phyloP scores from a whole-genome alignment of 2,888 invertebrate species.

The Agrotis exclamationis region DNA sequence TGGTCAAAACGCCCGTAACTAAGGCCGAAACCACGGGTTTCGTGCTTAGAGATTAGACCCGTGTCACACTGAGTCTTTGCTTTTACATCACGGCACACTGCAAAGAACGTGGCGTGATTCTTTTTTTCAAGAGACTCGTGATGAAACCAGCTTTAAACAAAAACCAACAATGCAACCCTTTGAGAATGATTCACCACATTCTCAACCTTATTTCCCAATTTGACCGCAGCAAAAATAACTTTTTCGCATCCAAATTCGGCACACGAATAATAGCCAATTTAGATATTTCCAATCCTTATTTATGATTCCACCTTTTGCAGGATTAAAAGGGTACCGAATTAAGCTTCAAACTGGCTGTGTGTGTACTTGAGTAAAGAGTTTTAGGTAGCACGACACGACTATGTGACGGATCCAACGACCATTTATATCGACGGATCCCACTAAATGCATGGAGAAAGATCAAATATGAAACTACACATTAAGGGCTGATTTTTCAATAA shows the following conservation, averaged over 20 bases:
- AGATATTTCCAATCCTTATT: slow-evolving; percentile 65
- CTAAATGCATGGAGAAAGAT: too few relatives aligned
- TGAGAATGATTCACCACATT: not conserved
- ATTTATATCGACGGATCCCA: not conserved
- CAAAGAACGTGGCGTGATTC: too few relatives aligned
- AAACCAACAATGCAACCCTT: not conserved
- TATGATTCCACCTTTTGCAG: slow-evolving; percentile 63
- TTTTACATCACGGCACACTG: too few relatives aligned
- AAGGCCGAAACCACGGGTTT: too few relatives aligned
- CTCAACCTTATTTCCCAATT: slow-evolving; percentile 27
- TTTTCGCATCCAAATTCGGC: slow-evolving; percentile 42
- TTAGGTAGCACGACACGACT: slow-evolving; percentile 47
- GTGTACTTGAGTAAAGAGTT: slow-evolving; percentile 26
- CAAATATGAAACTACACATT: too few relatives aligned
- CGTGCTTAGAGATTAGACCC: too few relatives aligned
- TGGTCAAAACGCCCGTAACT: too few relatives aligned
- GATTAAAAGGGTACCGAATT: slow-evolving; percentile 66
- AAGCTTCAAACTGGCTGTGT: slow-evolving; percentile 41
- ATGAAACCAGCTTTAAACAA: too few relatives aligned
- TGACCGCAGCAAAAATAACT: slow-evolving; percentile 42
- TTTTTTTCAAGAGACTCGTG: too few relatives aligned
- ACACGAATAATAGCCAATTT: slow-evolving; percentile 57
- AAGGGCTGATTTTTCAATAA: too few relatives aligned
- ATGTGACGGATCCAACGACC: not conserved
- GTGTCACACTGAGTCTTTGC: too few relatives aligned